These are phyloP conservation scores for Cotesia chilonis DNA, from an alignment of 1,140 invertebrate genomes.

Conservation along the genomic window DNA sequence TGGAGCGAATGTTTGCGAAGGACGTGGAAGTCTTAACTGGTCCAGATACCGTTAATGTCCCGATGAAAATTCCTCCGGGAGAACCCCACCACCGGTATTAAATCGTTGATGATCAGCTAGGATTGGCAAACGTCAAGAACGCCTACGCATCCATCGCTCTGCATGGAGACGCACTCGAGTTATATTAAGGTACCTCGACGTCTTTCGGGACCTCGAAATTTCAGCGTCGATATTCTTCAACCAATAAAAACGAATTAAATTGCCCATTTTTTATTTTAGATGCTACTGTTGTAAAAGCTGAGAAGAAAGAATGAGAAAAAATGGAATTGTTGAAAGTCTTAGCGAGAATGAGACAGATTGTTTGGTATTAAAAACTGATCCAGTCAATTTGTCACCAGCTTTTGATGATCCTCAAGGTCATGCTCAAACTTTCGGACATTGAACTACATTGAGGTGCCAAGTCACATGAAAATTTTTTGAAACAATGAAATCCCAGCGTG, in stretches of 20 bases:
- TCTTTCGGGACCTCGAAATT: slow-evolving; percentile 38
- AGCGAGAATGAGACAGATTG: no score
- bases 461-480: slow-evolving; percentile 5
- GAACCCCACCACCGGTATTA: slow-evolving; percentile 32
- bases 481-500: background rate
- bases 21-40: slow-evolving; percentile 22
- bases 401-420: slow-evolving; percentile 12
- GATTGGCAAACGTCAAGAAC: slow-evolving; percentile 48
- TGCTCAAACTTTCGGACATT: slow-evolving; percentile 5
- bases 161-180: slow-evolving; percentile 45
- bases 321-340: no score
- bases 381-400: background rate
- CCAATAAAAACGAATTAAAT: no score
- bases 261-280: no score
- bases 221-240: background rate
- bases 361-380: no score
- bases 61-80: slow-evolving; percentile 52
- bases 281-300: background rate
- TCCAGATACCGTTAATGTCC: slow-evolving; percentile 38
- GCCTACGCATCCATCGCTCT: slow-evolving; percentile 41
- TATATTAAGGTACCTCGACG: slow-evolving; percentile 49
- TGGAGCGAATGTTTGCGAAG: slow-evolving; percentile 40
- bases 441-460: slow-evolving; percentile 25
- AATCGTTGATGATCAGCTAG: slow-evolving; percentile 45
- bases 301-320: background rate